Percentiles rank a stretch among this genome's conserved stretches.
Evolutionary conservation across 2,888 invertebrate species (phyloP).

Genomic region (Microctonus aethiopoides): DNA sequence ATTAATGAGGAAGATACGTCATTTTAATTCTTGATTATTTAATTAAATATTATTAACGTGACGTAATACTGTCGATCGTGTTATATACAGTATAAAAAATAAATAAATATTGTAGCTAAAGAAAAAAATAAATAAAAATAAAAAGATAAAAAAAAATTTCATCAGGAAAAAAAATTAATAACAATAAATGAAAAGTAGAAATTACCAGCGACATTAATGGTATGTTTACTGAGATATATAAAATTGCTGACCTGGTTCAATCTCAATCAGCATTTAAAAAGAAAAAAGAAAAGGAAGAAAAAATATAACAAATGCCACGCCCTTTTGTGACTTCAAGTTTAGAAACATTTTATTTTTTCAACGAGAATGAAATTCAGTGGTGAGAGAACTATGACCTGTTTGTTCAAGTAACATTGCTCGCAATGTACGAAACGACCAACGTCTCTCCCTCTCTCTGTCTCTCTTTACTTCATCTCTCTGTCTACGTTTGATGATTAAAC

Average conservation of each 20-base stretch:
- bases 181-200: not conserved
- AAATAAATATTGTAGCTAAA: no score
- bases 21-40: slow-evolving; percentile 17
- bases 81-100: not conserved
- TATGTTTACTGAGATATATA: not conserved
- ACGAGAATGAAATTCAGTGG: not conserved
- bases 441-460: not conserved
- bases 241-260: slow-evolving; percentile 39
- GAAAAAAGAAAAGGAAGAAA: not conserved
- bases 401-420: not conserved
- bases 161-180: not conserved
- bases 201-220: not conserved
- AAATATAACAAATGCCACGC: slow-evolving; percentile 10
- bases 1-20: slow-evolving; percentile 43
- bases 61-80: not conserved
- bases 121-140: no score
- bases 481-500: not conserved
- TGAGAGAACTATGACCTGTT: not conserved
- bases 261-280: slow-evolving; percentile 8
- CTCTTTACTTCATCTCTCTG: no score
- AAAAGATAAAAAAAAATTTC: not conserved
- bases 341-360: not conserved
- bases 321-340: not conserved
- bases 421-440: not conserved
- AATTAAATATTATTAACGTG: slow-evolving; percentile 5